Evolutionary conservation across 2,113 vertebrate species (phyloP), one percentile per base, ranked within the genome.

Genomic region (Archocentrus centrarchus): DNA sequence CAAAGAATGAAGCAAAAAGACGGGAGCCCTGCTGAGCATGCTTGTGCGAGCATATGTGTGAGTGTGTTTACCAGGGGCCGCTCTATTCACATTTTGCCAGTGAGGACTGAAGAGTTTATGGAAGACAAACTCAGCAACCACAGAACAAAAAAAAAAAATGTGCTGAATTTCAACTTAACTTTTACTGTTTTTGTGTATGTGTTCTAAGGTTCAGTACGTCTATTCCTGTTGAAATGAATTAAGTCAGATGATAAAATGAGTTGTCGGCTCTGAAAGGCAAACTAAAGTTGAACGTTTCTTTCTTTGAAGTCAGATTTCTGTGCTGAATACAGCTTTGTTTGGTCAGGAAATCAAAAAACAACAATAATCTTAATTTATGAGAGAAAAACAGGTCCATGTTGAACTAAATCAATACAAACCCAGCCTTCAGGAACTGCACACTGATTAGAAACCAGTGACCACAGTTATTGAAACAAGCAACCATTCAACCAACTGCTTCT

Each of bases 61-160:
- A 37, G 61, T n/a, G 70, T 11, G 59, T 27, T 37, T 68, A n/a
- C 27, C 27, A n/a, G n/a, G 57, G 37, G 63, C 62, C 22, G 20
- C 75, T 66, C 70, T 78, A 47, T 84, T 84, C 59, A 81, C 41
- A 55, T n/a, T 20, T n/a, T 58, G 64, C 55, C 81, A 66, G 11
- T 1, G 1, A 77, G 3, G 20, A 22, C 7, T 15, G 6, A 11
- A 14, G 39, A 50, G 24, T 6, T 17, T 77, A 8, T 37, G 2
- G 60, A 24, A 32, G 8, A 55, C 37, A 75, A 82, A 32, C n/a
- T 3, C 14, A 2, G 50, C 39, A 80, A 87, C 66, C 20, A 4
- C 15, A 44, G 24, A 58, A 84, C 14, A 75, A 75, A 58, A 59
- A 3, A 3, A 3, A 6, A 37, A 41, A 68, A 85, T 39, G 50